These are phyloP conservation scores for Cyclura pinguis DNA, from an alignment of 2,797 vertebrate genomes.

Conservation along the genomic window DNA sequence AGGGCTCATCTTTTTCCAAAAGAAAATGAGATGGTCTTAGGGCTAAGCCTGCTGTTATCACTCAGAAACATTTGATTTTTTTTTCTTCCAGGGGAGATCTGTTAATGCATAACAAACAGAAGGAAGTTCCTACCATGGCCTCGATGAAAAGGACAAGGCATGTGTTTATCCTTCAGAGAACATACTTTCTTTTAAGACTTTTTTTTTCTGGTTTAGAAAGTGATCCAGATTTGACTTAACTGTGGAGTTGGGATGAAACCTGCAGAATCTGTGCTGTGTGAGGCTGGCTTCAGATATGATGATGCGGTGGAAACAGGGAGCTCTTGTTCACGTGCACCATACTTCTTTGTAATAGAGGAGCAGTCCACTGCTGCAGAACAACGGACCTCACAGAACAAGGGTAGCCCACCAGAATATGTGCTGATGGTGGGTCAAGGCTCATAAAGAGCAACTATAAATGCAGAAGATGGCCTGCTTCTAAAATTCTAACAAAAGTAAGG, in stretches of 20 bases:
- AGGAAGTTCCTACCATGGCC: background rate
- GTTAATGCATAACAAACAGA: slow-evolving; percentile 5
- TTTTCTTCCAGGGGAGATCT: background rate
- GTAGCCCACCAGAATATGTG: background rate
- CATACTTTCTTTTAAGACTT: background rate
- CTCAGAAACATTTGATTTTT: slow-evolving; percentile 15
- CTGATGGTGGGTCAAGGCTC: too few relatives aligned
- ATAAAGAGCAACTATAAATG: background rate
- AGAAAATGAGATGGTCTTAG: background rate
- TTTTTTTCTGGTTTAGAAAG: background rate
- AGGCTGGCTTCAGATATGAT: background rate
- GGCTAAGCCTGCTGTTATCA: slow-evolving; percentile 42
- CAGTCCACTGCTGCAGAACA: background rate
- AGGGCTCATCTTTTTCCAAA: slow-evolving; percentile 27
- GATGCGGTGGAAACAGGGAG: background rate
- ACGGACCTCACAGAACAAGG: too few relatives aligned
- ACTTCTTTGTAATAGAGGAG: background rate
- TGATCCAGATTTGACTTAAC: background rate
- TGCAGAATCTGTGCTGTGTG: background rate
- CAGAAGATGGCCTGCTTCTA: background rate
- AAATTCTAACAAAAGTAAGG: too few relatives aligned
- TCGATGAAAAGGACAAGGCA: background rate
- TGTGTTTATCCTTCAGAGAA: background rate
- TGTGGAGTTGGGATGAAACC: background rate
- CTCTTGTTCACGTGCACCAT: too few relatives aligned